A percentile compares a stretch with the other conserved stretches of the same genome.
Conservation (phyloP, 2,888 invertebrate genomes). For the Rhorus exstirpatorius region DNA sequence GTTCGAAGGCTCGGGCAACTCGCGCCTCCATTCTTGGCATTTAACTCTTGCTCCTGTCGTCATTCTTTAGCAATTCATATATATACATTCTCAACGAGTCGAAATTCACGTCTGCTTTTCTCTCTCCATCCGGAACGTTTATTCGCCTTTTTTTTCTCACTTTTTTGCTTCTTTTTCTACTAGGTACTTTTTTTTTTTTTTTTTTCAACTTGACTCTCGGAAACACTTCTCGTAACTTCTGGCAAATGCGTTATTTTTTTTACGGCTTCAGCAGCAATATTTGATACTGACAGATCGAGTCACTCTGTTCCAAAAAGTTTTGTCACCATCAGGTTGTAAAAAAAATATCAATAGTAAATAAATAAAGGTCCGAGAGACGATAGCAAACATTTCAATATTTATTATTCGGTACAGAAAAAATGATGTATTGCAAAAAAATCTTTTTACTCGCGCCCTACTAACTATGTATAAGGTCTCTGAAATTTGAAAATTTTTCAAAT, state of each 20-base stretch:
- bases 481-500: too few species aligned
- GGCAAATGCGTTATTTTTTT: neutral
- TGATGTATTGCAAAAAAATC: too few species aligned
- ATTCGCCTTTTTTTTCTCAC: conserved; percentile 14
- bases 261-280: too few species aligned
- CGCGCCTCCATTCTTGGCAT: conserved; percentile 11
- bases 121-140: conserved; percentile 32
- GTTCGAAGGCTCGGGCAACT: conserved; percentile 1
- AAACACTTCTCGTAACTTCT: conserved; percentile 42
- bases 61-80: conserved; percentile 42
- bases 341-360: too few species aligned
- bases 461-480: too few species aligned
- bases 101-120: conserved; percentile 11
- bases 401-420: neutral
- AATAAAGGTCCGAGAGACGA: neutral
- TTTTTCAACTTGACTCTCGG: conserved; percentile 10
- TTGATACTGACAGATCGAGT: too few species aligned
- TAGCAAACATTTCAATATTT: neutral
- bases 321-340: neutral
- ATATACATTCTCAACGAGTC: neutral
- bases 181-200: neutral
- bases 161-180: neutral
- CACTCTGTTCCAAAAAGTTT: neutral
- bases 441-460: too few species aligned
- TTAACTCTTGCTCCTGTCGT: conserved; percentile 8